Evolutionary conservation across 2,113 vertebrate species (phyloP).

Genomic region (Noctilio leporinus): DNA sequence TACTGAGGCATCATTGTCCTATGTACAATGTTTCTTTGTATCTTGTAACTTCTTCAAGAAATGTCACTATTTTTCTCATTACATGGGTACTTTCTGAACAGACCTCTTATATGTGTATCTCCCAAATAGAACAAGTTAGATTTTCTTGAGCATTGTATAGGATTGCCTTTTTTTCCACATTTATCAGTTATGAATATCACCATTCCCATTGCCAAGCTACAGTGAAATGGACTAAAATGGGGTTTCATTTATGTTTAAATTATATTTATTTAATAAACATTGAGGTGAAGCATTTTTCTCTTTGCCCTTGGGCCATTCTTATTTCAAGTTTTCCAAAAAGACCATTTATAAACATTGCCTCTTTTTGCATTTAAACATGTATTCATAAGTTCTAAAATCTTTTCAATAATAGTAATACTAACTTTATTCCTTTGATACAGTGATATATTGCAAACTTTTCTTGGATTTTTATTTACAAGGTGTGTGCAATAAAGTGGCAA

Average conservation of each 20-base stretch:
- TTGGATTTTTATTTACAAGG: background rate
- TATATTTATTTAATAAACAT: background rate
- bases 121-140: rapidly evolving
- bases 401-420: background rate
- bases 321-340: background rate
- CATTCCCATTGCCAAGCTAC: background rate
- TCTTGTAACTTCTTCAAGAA: no score
- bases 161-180: background rate
- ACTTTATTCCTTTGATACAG: background rate
- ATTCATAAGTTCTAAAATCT: background rate
- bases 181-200: rapidly evolving
- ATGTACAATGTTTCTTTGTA: no score
- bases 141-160: rapidly evolving
- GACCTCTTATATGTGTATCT: no score
- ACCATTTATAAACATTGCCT: background rate
- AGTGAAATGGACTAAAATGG: background rate
- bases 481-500: no score
- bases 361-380: background rate
- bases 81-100: no score
- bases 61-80: no score
- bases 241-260: background rate
- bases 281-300: background rate
- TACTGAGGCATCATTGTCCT: no score
- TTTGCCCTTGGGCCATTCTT: background rate
- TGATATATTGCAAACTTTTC: background rate